A percentile compares a stretch with the other conserved stretches of the same genome.
Evolutionary conservation across 2,797 vertebrate genomes (phyloP).

Genomic region (Anas georgica): DNA sequence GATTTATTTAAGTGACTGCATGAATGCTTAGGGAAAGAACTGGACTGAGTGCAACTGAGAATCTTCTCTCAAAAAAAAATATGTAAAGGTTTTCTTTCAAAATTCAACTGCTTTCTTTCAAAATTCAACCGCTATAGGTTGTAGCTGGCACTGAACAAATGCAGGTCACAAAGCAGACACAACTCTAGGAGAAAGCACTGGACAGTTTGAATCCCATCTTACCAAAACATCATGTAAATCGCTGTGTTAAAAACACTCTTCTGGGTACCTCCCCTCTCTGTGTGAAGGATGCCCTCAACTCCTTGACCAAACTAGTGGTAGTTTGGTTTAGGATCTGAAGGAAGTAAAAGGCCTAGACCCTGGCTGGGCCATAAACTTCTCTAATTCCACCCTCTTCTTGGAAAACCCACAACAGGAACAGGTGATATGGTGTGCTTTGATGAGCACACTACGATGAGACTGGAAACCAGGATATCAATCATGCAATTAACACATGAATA

Average conservation of each 20-base stretch:
- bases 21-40: not conserved
- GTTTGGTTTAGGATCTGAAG: not conserved
- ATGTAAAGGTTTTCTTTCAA: not conserved
- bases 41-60: not conserved
- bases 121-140: not conserved
- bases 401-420: not conserved
- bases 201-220: not conserved
- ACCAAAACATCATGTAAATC: not conserved
- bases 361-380: not conserved
- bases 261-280: not conserved
- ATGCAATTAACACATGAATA: not conserved
- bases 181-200: not conserved
- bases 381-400: not conserved
- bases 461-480: not conserved
- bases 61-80: not conserved
- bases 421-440: not conserved
- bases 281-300: not conserved
- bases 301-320: not conserved
- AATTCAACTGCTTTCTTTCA: not conserved
- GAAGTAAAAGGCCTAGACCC: not conserved
- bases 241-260: fast-evolving
- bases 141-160: not conserved
- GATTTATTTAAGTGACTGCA: not conserved
- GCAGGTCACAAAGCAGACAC: not conserved
- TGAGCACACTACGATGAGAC: not conserved